Evolutionary conservation across 2,797 vertebrate genomes (phyloP).

Genomic region (Petrocephalus schoutedeni): DNA sequence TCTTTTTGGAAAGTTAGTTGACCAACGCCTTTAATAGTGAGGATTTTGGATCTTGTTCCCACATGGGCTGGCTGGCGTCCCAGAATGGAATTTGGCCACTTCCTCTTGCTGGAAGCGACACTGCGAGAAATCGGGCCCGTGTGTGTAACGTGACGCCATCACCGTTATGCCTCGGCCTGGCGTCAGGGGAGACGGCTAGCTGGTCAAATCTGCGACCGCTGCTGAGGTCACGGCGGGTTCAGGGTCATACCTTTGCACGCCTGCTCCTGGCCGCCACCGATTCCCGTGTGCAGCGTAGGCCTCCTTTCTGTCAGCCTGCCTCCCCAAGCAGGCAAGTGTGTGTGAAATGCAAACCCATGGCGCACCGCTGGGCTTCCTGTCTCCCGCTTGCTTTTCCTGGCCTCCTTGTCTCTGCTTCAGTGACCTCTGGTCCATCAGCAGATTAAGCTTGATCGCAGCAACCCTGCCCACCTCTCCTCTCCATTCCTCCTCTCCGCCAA

Average conservation of each 20-base stretch:
- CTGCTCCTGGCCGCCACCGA: background rate
- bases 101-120: background rate
- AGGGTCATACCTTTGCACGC: background rate
- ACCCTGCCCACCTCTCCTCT: background rate
- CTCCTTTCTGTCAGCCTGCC: background rate
- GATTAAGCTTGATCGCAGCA: background rate
- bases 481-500: background rate
- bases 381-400: conserved; percentile 9
- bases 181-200: background rate
- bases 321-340: background rate
- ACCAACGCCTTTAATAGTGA: background rate
- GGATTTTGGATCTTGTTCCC: background rate
- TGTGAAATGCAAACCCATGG: background rate
- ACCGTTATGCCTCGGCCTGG: background rate
- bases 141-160: background rate
- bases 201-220: background rate
- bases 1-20: background rate
- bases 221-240: background rate
- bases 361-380: conserved; percentile 13
- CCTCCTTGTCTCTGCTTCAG: background rate
- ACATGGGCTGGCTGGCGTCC: background rate
- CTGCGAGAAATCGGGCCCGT: background rate
- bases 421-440: background rate
- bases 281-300: background rate
- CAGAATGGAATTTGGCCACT: background rate